A percentile compares a stretch with the other conserved stretches of the same genome.
Evolutionary conservation across 1,140 invertebrate genomes (phyloP).

Genomic region (Lasioglossum albipes): DNA sequence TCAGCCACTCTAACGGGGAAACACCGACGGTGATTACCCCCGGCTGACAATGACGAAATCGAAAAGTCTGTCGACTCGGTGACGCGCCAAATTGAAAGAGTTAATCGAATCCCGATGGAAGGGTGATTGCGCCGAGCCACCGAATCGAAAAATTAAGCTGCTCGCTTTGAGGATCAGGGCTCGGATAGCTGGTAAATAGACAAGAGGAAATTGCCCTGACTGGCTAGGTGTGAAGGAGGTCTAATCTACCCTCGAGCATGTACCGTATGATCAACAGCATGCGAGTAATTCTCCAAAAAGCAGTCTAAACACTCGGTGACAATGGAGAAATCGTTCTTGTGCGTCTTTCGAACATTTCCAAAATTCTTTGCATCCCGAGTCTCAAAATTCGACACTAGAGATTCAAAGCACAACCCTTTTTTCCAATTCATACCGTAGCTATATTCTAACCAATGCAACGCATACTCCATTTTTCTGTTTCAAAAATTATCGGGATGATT

Average conservation of each 20-base stretch:
- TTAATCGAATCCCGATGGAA: conserved; percentile 23
- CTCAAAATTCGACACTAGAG: too few relatives aligned
- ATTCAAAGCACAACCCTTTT: too few relatives aligned
- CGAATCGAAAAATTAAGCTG: conserved; percentile 40
- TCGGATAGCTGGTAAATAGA: conserved; percentile 13
- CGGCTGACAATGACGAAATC: neutral
- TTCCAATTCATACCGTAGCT: too few relatives aligned
- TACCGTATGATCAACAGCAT: neutral
- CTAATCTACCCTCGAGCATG: neutral
- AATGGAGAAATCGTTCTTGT: too few relatives aligned
- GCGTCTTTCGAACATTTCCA: too few relatives aligned
- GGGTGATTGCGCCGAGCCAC: conserved; percentile 25
- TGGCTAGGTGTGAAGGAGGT: neutral
- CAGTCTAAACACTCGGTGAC: too few relatives aligned
- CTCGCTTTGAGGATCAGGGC: conserved; percentile 5
- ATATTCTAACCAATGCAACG: too few relatives aligned
- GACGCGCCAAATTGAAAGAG: neutral
- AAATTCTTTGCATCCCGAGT: too few relatives aligned
- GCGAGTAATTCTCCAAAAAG: too few relatives aligned
- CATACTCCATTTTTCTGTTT: too few relatives aligned
- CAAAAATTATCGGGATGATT: too few relatives aligned
- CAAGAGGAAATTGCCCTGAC: conserved; percentile 49
- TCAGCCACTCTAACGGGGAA: neutral
- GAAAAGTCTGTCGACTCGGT: neutral
- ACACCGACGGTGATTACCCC: neutral